Conservation (phyloP, 2,888 invertebrate species). For the Standfussiana lucernea region DNA sequence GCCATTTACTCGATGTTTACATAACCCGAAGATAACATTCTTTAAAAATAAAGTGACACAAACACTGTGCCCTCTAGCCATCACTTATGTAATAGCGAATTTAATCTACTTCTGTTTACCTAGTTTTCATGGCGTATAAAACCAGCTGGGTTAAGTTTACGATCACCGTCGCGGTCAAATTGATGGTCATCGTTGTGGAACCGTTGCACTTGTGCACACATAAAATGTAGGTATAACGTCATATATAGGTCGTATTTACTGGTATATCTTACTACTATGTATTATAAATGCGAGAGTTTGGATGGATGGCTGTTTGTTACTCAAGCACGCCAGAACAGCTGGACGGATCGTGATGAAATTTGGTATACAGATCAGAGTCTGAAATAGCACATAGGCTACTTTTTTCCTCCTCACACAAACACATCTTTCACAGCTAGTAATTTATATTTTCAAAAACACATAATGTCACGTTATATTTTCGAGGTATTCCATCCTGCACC, state of each 20-base stretch:
- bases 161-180: conserved; percentile 34
- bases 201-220: conserved; percentile 30
- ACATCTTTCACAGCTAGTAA: too few relatives aligned
- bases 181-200: conserved; percentile 29
- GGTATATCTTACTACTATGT: too few relatives aligned
- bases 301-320: too few relatives aligned
- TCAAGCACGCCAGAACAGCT: too few relatives aligned
- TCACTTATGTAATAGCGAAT: conserved; percentile 31
- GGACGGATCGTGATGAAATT: too few relatives aligned
- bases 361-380: too few relatives aligned
- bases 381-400: too few relatives aligned
- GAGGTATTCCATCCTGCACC: too few relatives aligned
- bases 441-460: too few relatives aligned
- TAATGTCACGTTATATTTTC: not conserved
- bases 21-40: not conserved
- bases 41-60: conserved; percentile 17
- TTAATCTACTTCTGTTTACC: conserved; percentile 50
- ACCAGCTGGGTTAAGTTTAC: conserved; percentile 39
- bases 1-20: not conserved
- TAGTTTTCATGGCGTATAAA: conserved; percentile 55
- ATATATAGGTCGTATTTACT: not conserved
- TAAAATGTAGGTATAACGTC: conserved; percentile 2
- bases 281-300: too few relatives aligned
- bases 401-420: too few relatives aligned
- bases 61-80: conserved; percentile 16